Evolutionary conservation across 2,113 vertebrate species (phyloP).

Genomic region (Glareola pratincola): DNA sequence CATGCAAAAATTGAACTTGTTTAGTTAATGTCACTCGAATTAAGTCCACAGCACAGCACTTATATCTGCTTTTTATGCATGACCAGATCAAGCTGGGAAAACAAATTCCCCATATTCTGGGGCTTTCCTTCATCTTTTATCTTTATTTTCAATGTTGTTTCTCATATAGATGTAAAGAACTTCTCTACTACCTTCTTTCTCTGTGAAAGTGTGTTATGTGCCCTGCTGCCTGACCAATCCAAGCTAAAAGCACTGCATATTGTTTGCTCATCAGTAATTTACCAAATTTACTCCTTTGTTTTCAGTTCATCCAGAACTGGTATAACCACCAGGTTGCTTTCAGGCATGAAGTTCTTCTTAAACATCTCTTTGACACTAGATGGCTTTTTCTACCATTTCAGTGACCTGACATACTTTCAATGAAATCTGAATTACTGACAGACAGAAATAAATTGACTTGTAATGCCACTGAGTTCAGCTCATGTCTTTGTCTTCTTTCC

Average conservation of each 20-base stretch:
- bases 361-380: not conserved
- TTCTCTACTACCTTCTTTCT: not conserved
- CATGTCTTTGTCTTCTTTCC: not conserved
- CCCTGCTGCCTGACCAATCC: not conserved
- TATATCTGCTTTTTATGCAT: not conserved
- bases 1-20: not conserved
- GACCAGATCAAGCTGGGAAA: not conserved
- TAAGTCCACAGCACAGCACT: not conserved
- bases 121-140: not conserved
- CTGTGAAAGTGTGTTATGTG: not conserved
- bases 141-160: not conserved
- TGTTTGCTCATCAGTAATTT: not conserved
- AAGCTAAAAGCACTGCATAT: not conserved
- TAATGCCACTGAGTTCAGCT: not conserved
- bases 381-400: not conserved
- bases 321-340: not conserved
- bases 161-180: not conserved
- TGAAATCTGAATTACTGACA: not conserved
- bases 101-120: not conserved
- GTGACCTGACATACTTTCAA: not conserved
- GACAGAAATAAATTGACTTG: not conserved
- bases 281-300: not conserved
- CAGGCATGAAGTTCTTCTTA: not conserved
- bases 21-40: not conserved
- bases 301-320: not conserved